Evolutionary conservation across 2,113 vertebrate species (phyloP), one percentile per base, ranked within the genome.

Genomic region (Pterocles burchelli): DNA sequence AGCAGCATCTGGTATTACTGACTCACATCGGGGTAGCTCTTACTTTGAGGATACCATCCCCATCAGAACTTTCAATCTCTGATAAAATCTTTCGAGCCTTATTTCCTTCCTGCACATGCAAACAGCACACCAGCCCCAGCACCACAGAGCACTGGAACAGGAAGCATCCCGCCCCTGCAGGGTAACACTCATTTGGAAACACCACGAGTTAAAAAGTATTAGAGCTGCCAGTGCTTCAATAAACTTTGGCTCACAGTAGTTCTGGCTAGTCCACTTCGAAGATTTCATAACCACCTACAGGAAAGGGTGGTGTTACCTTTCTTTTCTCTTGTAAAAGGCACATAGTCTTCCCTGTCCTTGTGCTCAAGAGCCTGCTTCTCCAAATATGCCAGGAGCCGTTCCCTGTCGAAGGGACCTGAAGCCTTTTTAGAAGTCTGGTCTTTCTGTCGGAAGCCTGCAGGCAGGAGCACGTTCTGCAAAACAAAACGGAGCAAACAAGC

Each of bases 301-400:
- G 73, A 41, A 66, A 75, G 62, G 65, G 91, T 11, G 51, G 49
- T 0, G 48, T 94, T 88, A 99, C 99, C 99, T 99, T 99, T 99
- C 95, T 96, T 99, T 97, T 99, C 99, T 43, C 99, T 99, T 6
- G 99, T 99, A 92, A 99, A 99, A 86, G 99, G 99, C 65, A 99
- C 98, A 13, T 98, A 84, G 92, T 99, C 99, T 3, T 99, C 99
- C 88, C 98, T 97, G 98, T 99, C 99, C 87, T 99, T 99, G 85
- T 99, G 96, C 36, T 99, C 99, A 89, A 99, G 96, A 4, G 99
- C 99, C 95, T 99, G 98, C 95, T 99, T 99, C 97, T 99, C 99
- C 95, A 99, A 95, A 71, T 98, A 99, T 0, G 98, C 98, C 55
- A 99, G 98, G 43, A 99, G 98, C 22, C 97, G 73, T 0, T 99